Conservation (phyloP, 1,140 invertebrate genomes). For the Mycetomoellerius zeteki region DNA sequence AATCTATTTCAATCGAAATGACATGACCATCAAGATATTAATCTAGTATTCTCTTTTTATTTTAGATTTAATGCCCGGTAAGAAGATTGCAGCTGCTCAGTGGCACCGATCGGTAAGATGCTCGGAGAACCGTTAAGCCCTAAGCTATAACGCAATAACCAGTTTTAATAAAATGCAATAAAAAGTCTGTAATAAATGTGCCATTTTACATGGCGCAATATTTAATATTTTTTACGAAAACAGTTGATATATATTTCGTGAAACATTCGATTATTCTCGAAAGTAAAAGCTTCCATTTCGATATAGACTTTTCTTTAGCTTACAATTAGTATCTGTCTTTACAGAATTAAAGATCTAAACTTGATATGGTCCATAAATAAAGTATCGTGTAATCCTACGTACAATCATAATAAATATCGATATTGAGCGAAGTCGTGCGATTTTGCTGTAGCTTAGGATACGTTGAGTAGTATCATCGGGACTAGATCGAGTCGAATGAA, state of each 20-base stretch:
- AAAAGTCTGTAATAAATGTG: background rate
- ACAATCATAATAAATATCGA: background rate
- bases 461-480: conserved; percentile 44
- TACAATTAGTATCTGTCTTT: too few relatives aligned
- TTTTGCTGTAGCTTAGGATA: background rate
- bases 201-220: background rate
- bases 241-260: background rate
- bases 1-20: conserved; percentile 38
- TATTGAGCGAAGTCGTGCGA: background rate
- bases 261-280: background rate
- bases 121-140: conserved; percentile 32
- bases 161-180: conserved; percentile 30
- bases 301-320: background rate
- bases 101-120: conserved; percentile 66
- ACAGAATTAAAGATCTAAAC: background rate
- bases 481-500: conserved; percentile 42
- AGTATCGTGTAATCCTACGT: background rate
- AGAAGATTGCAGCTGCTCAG: conserved; percentile 67
- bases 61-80: conserved; percentile 65
- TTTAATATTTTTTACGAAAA: conserved; percentile 16
- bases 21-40: conserved; percentile 32
- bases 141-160: conserved; percentile 40
- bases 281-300: background rate
- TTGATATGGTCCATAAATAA: background rate
- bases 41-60: conserved; percentile 59